These are phyloP conservation scores for Altica lythri DNA, from an alignment of 2,888 invertebrate species.

Conservation along the genomic window DNA sequence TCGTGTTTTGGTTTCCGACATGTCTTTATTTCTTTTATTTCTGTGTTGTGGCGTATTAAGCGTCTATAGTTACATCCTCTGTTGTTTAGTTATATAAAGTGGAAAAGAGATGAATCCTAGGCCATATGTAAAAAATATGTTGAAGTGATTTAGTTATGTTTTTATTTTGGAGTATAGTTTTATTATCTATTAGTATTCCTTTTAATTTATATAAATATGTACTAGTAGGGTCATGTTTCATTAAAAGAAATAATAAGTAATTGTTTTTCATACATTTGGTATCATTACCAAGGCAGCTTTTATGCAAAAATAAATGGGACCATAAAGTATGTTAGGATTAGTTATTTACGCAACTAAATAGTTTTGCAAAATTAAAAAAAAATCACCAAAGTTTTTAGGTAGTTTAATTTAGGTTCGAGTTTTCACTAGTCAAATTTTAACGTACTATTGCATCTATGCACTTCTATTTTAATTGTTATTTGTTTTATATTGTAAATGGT, in stretches of 20 bases:
- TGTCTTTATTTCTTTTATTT: slow-evolving; percentile 46
- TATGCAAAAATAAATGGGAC: background rate
- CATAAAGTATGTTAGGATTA: no score
- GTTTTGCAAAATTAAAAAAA: no score
- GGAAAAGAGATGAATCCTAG: slow-evolving; percentile 43
- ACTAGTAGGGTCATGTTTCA: slow-evolving; percentile 1
- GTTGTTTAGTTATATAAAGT: slow-evolving; percentile 52
- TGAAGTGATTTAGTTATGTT: slow-evolving; percentile 54
- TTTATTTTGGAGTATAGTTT: slow-evolving; percentile 52
- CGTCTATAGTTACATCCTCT: slow-evolving; percentile 47
- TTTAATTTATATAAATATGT: slow-evolving; percentile 9
- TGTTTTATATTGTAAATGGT: no score
- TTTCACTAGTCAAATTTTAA: no score
- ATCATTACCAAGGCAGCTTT: slow-evolving; percentile 4
- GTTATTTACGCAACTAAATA: no score
- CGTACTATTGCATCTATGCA: no score
- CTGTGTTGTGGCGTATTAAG: slow-evolving; percentile 51
- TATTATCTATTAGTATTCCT: slow-evolving; percentile 39
- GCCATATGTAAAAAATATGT: slow-evolving; percentile 52
- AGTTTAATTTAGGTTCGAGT: no score
- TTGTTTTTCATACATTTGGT: slow-evolving; percentile 1
- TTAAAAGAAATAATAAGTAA: slow-evolving; percentile 5
- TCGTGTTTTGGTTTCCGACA: slow-evolving; percentile 49
- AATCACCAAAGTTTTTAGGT: no score
- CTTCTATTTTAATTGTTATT: no score